These are phyloP conservation scores for Oceanodroma tethys DNA, from an alignment of 2,113 vertebrate species.

Conservation along the genomic window DNA sequence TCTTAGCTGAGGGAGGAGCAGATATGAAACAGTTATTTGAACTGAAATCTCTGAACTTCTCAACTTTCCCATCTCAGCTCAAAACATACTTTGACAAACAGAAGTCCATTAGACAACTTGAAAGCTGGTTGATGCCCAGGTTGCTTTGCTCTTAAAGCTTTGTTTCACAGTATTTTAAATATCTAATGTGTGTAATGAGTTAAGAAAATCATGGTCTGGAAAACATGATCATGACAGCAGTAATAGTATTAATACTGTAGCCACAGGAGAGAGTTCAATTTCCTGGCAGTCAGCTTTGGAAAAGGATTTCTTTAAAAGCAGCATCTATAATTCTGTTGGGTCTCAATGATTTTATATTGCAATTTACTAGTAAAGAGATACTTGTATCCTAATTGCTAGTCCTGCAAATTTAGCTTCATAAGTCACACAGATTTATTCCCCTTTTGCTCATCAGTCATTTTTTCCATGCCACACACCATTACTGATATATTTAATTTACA, in stretches of 20 bases:
- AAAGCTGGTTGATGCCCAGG: background rate
- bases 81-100: background rate
- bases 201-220: background rate
- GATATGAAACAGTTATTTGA: background rate
- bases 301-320: background rate
- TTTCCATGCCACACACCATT: conserved; percentile 3
- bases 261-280: background rate
- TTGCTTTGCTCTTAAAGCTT: background rate
- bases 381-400: background rate
- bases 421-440: conserved; percentile 7
- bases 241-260: background rate
- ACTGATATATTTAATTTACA: conserved; percentile 11
- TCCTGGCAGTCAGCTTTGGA: background rate
- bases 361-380: conserved; percentile 11
- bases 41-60: background rate
- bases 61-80: background rate
- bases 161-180: background rate
- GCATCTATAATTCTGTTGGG: background rate
- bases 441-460: background rate
- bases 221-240: background rate
- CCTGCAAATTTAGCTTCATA: background rate
- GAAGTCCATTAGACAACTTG: background rate
- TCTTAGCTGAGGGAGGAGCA: background rate
- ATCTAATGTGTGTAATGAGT: background rate
- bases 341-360: background rate